Base-by-base conservation (phyloP, 2,888 invertebrate genomes). In the Drosophila infuscata region DNA sequence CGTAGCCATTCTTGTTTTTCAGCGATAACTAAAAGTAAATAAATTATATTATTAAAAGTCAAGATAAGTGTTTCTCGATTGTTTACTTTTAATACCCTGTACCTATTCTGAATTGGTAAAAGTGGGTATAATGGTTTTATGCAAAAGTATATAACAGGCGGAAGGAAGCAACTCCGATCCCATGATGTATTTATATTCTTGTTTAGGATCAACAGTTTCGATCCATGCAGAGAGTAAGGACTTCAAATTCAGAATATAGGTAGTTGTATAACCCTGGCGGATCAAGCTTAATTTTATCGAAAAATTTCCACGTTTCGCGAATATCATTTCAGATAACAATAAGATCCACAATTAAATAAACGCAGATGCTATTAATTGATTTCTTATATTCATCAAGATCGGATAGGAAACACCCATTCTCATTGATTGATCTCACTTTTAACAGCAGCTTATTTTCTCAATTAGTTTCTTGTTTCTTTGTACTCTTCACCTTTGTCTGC, bases 1-100 rank as follows among this genome's bases (percentile, higher is more conserved):
- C 51, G 63, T 93, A 93, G 17, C 93, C 93, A 17, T 81, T 77
- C 12, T 62, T 49, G 71, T 90, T 91, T 5, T 65, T 85, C n/a
- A 94, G 76, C 4, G 92, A 92, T 17, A 94, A 73, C 46, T 92
- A 25, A 46, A 46, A 43, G 12, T 2, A 5, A 43, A 52, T 3
- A 29, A n/a, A 56, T 30, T 29, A 17, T 25, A 51, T 48, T 20
- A 20, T 32, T 20, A 30, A 35, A 3, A 52, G 17, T 29, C 1
- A 43, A 30, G 20, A 35, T 12, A 29, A 1, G 1, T n/a, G 46
- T 3, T 20, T 41, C 9, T n/a, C 9, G 41, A n/a, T 41, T 41
- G 9, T 4, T 11, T n/a, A n/a, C 41, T 41, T 41, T 41, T 20
- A 11, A 43, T 20, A 36, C 20, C 5, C 41, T 11, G 2, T 20